Evolutionary conservation across 2,113 vertebrate genomes (phyloP).

Genomic region (Capreolus pygargus): DNA sequence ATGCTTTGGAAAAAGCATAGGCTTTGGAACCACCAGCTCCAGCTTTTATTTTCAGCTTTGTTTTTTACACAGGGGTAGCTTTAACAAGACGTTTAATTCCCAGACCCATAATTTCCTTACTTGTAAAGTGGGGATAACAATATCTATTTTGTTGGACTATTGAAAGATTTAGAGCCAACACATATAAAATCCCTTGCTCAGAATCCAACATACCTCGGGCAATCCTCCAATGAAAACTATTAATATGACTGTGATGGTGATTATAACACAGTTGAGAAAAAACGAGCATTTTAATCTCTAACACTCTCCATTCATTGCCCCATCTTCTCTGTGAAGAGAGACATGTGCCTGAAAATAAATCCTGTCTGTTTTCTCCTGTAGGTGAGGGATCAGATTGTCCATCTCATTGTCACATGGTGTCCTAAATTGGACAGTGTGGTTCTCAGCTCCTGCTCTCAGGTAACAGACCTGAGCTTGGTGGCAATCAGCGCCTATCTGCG

Average conservation of each 20-base stretch:
- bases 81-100: neutral
- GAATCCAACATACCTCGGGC: neutral
- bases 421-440: conserved; percentile 66
- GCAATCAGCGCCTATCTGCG: conserved; percentile 72
- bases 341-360: neutral
- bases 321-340: neutral
- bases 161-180: neutral
- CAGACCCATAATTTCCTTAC: neutral
- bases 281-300: neutral
- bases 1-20: neutral
- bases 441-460: conserved; percentile 76
- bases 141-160: neutral
- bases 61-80: neutral
- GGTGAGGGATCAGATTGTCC: conserved; percentile 66
- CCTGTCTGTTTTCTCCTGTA: neutral
- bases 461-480: conserved; percentile 74
- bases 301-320: neutral
- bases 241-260: neutral
- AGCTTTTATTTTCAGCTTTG: neutral
- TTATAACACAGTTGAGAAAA: neutral
- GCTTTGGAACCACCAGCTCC: neutral
- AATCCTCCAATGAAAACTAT: neutral
- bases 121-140: neutral
- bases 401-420: conserved; percentile 69
- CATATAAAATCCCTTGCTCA: neutral